Base-by-base conservation (phyloP, 2,113 vertebrate genomes). In the Acanthisitta chloris region DNA sequence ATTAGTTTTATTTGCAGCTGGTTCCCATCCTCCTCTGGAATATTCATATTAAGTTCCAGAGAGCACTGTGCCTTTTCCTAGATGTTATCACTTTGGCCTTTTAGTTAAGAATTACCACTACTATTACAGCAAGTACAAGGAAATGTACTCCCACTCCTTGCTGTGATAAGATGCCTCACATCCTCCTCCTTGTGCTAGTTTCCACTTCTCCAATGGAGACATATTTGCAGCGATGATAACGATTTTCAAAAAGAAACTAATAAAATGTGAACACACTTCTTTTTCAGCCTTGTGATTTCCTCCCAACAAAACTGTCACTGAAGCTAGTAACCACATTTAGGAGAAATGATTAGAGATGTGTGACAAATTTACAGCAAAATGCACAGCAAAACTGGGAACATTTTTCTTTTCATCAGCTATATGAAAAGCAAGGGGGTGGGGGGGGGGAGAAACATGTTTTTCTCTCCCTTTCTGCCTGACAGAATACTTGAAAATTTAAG, bases 291-390 rank as follows among this genome's bases (percentile, higher is more conserved):
- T 91, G 61, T 91, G 92, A 90, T 95, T 97, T 96, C 67, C 25
- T 73, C 77, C 81, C 17, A 82, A 83, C 62, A 83, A 88, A 97
- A 78, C 78, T 88, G 78, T 97, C 94, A 91, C 67, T 91, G 90
- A 54, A 89, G 69, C 90, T 88, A 33, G 73, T 76, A 93, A 92
- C 66, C 45, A 49, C 33, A 5, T 80, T 96, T 95, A 94, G 69
- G 42, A 94, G 94, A 90, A 96, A 95, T 65, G 71, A 95, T 95
- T 95, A 96, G 81, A 96, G 84, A 91, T 94, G 42, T 94, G 92
- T 92, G 66, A 92, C 92, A 96, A 96, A 92, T 90, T 91, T 81
- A 42, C 84, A 94, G 89, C 76, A 71, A 94, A 91, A 95, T 86
- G 76, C 42, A 74, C 82, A 89, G 84, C 64, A 71, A 85, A 96